Evolutionary conservation across 2,888 invertebrate species (phyloP).

Genomic region (Microctonus aethiopoides): DNA sequence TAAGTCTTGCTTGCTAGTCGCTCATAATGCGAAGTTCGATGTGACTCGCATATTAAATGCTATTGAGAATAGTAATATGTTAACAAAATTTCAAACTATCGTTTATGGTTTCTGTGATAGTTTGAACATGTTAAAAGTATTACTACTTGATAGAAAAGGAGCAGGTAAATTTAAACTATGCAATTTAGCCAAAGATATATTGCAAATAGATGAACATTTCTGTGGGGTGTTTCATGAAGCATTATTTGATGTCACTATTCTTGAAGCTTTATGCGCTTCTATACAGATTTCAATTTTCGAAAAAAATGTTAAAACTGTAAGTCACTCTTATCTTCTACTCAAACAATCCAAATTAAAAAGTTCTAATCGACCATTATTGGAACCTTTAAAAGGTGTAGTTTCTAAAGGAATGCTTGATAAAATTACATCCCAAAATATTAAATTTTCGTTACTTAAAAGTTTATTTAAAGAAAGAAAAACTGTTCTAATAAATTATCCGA

Average conservation of each 20-base stretch:
- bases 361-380: conserved; percentile 7
- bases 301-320: conserved; percentile 11
- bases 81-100: conserved; percentile 29
- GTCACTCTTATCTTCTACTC: no score
- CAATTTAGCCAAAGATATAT: conserved; percentile 22
- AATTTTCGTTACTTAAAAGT: no score
- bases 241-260: conserved; percentile 24
- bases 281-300: conserved; percentile 13
- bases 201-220: neutral
- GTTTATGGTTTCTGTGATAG: conserved; percentile 36
- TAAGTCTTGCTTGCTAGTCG: conserved; percentile 32
- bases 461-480: no score
- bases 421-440: conserved; percentile 15
- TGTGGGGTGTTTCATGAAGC: conserved; percentile 30
- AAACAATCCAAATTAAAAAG: no score
- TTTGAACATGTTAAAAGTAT: conserved; percentile 23
- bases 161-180: conserved; percentile 17
- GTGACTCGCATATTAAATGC: conserved; percentile 26
- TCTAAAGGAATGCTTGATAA: conserved; percentile 20
- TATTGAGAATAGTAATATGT: conserved; percentile 28
- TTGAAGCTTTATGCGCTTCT: conserved; percentile 20
- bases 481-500: no score
- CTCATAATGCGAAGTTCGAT: conserved; percentile 37
- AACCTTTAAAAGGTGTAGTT: conserved; percentile 21
- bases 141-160: conserved; percentile 8